Evolutionary conservation across 2,113 vertebrate species (phyloP).

Genomic region (Rhynchomys soricoides): DNA sequence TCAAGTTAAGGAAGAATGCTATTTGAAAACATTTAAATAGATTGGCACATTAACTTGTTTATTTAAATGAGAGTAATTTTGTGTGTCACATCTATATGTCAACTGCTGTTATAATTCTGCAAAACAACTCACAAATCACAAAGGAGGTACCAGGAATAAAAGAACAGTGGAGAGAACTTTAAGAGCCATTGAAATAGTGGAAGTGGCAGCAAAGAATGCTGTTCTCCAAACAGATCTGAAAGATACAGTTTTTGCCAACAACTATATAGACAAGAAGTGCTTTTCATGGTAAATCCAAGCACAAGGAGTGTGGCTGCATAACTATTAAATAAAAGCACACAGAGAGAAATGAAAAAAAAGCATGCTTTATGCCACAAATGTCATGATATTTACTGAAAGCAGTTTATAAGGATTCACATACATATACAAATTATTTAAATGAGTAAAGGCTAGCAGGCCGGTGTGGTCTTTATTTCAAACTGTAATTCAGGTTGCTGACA

Average conservation of each 20-base stretch:
- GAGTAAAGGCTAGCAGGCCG: neutral
- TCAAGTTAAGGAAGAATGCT: constrained; percentile 23
- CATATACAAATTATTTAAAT: constrained; percentile 17
- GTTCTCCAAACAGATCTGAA: constrained; percentile 30
- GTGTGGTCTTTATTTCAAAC: constrained; percentile 9
- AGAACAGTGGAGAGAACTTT: neutral
- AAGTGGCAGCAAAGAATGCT: constrained; percentile 48
- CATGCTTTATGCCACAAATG: neutral
- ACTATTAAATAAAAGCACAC: neutral
- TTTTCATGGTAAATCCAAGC: constrained; percentile 50
- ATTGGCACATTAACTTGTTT: constrained; percentile 21
- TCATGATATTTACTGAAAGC: neutral
- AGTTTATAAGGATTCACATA: constrained; percentile 16
- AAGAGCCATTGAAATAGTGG: constrained; percentile 42
- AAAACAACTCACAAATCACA: constrained; percentile 50
- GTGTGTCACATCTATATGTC: neutral
- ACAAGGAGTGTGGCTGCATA: neutral
- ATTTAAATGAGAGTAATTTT: constrained; percentile 53
- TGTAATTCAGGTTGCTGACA: constrained; percentile 18
- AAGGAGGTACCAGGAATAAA: constrained; percentile 60
- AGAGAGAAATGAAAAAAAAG: constrained; percentile 31
- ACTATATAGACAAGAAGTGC: constrained; percentile 36
- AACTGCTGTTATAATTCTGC: constrained; percentile 4
- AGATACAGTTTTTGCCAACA: constrained; percentile 62
- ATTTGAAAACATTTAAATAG: constrained; percentile 43